phyloP scores from a whole-genome alignment of 2,888 invertebrate species.

The Zelleria hepariella region DNA sequence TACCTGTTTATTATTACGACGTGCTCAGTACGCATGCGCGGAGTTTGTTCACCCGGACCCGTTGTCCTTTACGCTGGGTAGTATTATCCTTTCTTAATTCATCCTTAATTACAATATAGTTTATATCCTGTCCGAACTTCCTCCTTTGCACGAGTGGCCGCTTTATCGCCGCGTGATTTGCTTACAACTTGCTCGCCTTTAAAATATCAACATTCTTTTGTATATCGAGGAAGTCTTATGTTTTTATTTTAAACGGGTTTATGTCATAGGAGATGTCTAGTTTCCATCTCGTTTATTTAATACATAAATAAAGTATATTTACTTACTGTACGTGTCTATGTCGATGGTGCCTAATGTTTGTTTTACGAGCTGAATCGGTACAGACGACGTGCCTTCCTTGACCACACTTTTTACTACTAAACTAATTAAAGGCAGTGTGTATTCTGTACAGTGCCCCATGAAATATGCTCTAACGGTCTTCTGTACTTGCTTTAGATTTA shows the following conservation, averaged over 20 bases:
- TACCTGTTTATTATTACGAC: background rate
- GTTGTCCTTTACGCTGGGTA: background rate
- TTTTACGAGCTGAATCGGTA: too few relatives aligned
- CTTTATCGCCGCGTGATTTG: background rate
- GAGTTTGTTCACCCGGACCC: background rate
- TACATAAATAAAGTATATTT: background rate
- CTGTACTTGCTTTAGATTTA: too few relatives aligned
- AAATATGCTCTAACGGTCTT: background rate
- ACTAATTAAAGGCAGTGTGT: background rate
- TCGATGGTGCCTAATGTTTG: too few relatives aligned
- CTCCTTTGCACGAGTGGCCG: background rate
- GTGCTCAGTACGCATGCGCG: background rate
- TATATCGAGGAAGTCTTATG: background rate
- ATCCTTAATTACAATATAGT: background rate
- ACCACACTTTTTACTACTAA: background rate
- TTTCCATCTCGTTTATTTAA: background rate
- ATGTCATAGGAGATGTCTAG: background rate
- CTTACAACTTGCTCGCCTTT: background rate
- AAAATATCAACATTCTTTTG: background rate
- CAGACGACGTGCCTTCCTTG: too few relatives aligned
- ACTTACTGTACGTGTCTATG: background rate
- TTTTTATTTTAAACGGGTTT: background rate
- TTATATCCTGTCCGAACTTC: background rate
- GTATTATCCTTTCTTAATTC: conserved; percentile 1
- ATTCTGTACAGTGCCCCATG: background rate